phyloP scores from a whole-genome alignment of 1,140 invertebrate genomes.

The Centruroides sculpturatus region DNA sequence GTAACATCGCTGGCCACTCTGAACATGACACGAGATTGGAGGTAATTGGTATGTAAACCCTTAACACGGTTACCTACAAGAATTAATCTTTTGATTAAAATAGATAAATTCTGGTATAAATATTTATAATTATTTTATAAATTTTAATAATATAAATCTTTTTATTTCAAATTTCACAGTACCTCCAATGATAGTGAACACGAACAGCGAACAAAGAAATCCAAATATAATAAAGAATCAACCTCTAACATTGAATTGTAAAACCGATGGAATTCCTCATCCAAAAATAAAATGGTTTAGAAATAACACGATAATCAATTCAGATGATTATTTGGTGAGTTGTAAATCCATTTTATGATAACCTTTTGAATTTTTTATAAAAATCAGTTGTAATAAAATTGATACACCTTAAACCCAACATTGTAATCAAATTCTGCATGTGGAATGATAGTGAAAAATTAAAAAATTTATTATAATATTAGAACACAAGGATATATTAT shows the following conservation, averaged over 20 bases:
- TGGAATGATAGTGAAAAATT: too few species aligned
- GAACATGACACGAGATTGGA: slow-evolving; percentile 9
- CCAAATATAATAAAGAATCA: slow-evolving; percentile 18
- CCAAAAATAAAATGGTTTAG: slow-evolving; percentile 44
- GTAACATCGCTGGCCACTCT: slow-evolving; percentile 9
- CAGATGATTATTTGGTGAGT: not conserved
- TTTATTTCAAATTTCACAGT: slow-evolving; percentile 1
- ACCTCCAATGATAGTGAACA: slow-evolving; percentile 1
- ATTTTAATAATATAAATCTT: too few species aligned
- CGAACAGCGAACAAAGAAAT: not conserved
- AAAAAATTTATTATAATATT: too few species aligned
- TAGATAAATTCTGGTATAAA: not conserved
- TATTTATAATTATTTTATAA: not conserved
- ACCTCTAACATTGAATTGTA: slow-evolving; percentile 44
- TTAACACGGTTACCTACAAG: not conserved
- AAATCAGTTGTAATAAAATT: too few species aligned
- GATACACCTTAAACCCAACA: too few species aligned
- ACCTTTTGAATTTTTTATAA: too few species aligned
- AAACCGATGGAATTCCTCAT: slow-evolving; percentile 45
- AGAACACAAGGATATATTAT: too few species aligned
- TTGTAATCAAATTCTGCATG: too few species aligned
- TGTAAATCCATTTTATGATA: not conserved
- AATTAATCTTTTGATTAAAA: not conserved
- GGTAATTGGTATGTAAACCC: slow-evolving; percentile 3
- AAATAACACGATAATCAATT: slow-evolving; percentile 14